Conservation (phyloP, 1,140 invertebrate genomes). For the Aphidius ervi region DNA sequence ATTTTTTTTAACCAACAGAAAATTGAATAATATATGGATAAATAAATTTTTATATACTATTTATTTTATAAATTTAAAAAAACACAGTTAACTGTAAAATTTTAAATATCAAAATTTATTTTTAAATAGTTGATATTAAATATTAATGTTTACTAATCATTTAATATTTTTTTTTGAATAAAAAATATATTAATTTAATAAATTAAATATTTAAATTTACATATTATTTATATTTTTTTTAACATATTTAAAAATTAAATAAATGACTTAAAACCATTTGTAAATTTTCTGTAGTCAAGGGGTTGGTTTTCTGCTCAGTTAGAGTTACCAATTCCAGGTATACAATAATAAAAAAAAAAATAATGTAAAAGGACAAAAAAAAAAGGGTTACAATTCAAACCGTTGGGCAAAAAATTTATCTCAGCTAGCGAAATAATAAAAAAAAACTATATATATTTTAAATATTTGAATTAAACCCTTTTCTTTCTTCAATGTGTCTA, state of each 20-base stretch:
- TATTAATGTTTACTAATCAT: too few species aligned
- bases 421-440: slow-evolving; percentile 19
- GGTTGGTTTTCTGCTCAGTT: slow-evolving; percentile 31
- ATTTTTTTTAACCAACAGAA: too few species aligned
- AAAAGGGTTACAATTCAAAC: slow-evolving; percentile 19
- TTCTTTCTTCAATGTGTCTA: background rate
- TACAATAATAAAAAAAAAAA: slow-evolving; percentile 14
- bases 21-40: background rate
- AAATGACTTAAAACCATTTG: slow-evolving; percentile 36
- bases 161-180: too few species aligned
- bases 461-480: slow-evolving; percentile 44
- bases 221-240: too few species aligned
- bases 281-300: slow-evolving; percentile 29
- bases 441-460: slow-evolving; percentile 32
- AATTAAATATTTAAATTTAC: too few species aligned
- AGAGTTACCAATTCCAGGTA: slow-evolving; percentile 51
- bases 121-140: too few species aligned
- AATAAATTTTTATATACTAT: background rate
- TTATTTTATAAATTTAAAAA: too few species aligned
- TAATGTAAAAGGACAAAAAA: slow-evolving; percentile 15
- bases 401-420: slow-evolving; percentile 45
- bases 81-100: too few species aligned
- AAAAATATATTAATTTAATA: too few species aligned
- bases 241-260: slow-evolving; percentile 17
- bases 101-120: too few species aligned